These are phyloP conservation scores for Hydrolagus colliei DNA, from an alignment of 2,797 vertebrate species.

Conservation along the genomic window DNA sequence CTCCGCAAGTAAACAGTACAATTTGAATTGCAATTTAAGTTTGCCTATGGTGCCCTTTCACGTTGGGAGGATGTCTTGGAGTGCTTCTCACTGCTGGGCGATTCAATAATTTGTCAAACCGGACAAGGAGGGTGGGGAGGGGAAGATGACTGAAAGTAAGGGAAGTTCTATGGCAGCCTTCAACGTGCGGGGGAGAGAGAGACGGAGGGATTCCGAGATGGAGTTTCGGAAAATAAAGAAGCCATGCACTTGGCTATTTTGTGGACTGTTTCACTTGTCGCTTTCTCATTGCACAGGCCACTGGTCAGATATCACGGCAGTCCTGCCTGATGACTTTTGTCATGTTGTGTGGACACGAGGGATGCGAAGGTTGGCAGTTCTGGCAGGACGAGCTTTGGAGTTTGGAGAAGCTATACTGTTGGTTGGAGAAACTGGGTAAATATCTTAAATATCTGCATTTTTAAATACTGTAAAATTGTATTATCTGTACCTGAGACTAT, in stretches of 20 bases:
- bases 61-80: too few species aligned
- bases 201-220: too few species aligned
- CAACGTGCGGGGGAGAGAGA: too few species aligned
- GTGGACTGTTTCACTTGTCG: not conserved
- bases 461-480: not conserved
- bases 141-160: too few species aligned
- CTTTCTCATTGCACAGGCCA: not conserved
- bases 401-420: conserved; percentile 87
- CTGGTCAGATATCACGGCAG: conserved; percentile 34
- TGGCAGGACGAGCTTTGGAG: conserved; percentile 79
- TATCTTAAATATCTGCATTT: not conserved
- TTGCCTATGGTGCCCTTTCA: too few species aligned
- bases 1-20: too few species aligned
- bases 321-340: conserved; percentile 71
- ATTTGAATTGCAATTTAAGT: too few species aligned
- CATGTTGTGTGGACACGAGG: conserved; percentile 84
- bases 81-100: too few species aligned
- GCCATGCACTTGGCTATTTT: not conserved
- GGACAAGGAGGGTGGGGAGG: too few species aligned
- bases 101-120: too few species aligned
- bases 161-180: too few species aligned
- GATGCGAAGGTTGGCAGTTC: conserved; percentile 76
- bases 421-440: conserved; percentile 91
- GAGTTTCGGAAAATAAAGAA: too few species aligned
- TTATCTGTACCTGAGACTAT: not conserved